Percentiles rank a stretch among this genome's conserved stretches.
These are phyloP conservation scores for Anomalospiza imberbis DNA, from an alignment of 2,797 vertebrate genomes.

Conservation along the genomic window DNA sequence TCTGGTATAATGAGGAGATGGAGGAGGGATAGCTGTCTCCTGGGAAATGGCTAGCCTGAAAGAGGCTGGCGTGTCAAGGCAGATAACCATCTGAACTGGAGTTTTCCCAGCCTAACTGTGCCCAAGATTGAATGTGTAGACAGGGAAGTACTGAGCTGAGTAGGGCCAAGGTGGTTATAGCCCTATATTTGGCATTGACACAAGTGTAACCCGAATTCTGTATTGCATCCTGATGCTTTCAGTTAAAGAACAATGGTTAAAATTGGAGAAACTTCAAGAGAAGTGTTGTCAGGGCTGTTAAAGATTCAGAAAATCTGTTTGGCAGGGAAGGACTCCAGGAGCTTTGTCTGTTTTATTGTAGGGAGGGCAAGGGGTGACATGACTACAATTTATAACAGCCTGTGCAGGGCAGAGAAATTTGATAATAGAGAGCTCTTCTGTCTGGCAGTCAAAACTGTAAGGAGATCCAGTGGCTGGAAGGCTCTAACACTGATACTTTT, in stretches of 20 bases:
- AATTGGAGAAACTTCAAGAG: not conserved
- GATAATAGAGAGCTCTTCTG: conserved; percentile 12
- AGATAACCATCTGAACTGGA: not conserved
- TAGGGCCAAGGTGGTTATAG: not conserved
- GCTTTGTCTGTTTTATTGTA: not conserved
- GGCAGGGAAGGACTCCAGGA: not conserved
- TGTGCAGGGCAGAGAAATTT: conserved; percentile 13
- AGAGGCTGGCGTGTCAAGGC: not conserved
- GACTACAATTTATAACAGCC: conserved; percentile 2
- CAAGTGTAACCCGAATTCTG: not conserved
- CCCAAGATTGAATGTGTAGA: not conserved
- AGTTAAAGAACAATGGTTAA: not conserved
- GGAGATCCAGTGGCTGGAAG: conserved; percentile 25
- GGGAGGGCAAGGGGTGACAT: not conserved
- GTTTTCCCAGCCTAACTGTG: not conserved
- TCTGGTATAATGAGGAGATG: not conserved
- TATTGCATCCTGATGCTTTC: not conserved
- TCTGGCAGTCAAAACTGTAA: conserved; percentile 17
- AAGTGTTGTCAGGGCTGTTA: not conserved
- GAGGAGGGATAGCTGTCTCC: not conserved
- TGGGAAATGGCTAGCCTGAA: not conserved
- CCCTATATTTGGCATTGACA: not conserved
- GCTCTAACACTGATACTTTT: not conserved
- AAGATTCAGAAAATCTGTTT: not conserved
- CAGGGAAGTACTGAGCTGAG: not conserved